A percentile compares a stretch with the other conserved stretches of the same genome.
These are phyloP conservation scores for Chrysochloris asiatica DNA, from an alignment of 2,113 vertebrate species.

Conservation along the genomic window DNA sequence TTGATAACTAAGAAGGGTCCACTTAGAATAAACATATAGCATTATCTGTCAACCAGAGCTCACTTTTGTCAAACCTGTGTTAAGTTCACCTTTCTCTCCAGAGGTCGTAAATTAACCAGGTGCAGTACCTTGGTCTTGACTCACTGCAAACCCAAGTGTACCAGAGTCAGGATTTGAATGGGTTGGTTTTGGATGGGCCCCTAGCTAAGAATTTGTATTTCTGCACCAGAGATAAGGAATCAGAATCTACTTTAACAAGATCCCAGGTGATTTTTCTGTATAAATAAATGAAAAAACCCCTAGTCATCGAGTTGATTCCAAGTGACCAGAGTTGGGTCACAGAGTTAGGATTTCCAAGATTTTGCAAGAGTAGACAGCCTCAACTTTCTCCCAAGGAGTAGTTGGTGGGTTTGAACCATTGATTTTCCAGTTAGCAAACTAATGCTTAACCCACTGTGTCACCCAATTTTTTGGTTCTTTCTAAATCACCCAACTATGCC, in stretches of 20 bases:
- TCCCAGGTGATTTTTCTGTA: not conserved
- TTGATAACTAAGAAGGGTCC: not conserved
- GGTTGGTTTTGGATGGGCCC: not conserved
- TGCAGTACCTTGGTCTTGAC: not conserved
- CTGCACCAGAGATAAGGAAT: not conserved
- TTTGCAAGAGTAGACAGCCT: too few species aligned
- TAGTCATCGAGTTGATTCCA: too few species aligned
- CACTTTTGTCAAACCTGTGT: not conserved
- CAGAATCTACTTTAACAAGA: not conserved
- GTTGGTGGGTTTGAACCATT: too few species aligned
- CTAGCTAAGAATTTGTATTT: not conserved
- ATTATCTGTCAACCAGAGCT: not conserved
- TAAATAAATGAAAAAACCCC: too few species aligned
- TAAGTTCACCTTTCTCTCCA: slow-evolving; percentile 14
- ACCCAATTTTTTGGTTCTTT: not conserved
- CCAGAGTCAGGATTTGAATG: not conserved
- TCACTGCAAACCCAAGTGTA: not conserved
- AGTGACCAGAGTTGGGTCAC: too few species aligned
- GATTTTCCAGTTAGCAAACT: too few species aligned
- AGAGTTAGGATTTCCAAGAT: too few species aligned
- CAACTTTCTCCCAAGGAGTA: too few species aligned
- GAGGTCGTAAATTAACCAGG: not conserved
- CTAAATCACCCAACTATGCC: not conserved
- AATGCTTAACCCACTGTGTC: too few species aligned
- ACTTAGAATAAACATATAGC: not conserved